Base-by-base conservation (phyloP, 2,888 invertebrate genomes). In the Yponomeuta malinellus region DNA sequence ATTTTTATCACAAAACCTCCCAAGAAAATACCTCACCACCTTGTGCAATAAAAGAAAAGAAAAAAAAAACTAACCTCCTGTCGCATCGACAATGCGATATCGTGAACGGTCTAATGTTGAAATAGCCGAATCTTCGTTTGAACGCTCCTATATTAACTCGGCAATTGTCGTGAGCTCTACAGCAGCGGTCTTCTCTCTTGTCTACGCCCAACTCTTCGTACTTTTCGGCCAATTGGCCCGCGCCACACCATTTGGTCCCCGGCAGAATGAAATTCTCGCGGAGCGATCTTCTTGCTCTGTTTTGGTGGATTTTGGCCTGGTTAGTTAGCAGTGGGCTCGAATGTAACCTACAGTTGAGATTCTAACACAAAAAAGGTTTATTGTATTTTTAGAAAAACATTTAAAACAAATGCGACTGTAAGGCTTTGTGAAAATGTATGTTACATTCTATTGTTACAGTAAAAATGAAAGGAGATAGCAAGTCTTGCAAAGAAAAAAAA, bases 71-170 rank as follows among this genome's bases (percentile, higher is more conserved):
- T 86, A 93, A 96, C 96, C 95, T 95, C 89, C 94, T 93, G 87
- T 96, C 96, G 84, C 96, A 96, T 75, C 93, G 92, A 87, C 96
- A 96, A 83, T 96, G 95, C 81, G 95, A 95, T 75, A 96, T 89
- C 59, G 96, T 96, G 87, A 94, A 95, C 75, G 95, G 95, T 74
- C 94, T 90, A 82, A 89, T 93, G 93, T 96, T 96, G 93, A 94
- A 94, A 78, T 94, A 88, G 78, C 94, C 90, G 78, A 88, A 95
- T 81, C 93, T 93, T 76, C 92, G 89, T 74, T 91, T 88, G 82
- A 95, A 94, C 67, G 94, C 93, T 52, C 93, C 93, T 78, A 96
- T 92, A 81, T 93, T 93, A 79, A 92, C 85, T 71, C 93, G 92
- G 84, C 96, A 96, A 79, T 93, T 93, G 86, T 96, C 96, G 85